Evolutionary conservation across 2,888 invertebrate species (phyloP).

Genomic region (Lithodes maja): DNA sequence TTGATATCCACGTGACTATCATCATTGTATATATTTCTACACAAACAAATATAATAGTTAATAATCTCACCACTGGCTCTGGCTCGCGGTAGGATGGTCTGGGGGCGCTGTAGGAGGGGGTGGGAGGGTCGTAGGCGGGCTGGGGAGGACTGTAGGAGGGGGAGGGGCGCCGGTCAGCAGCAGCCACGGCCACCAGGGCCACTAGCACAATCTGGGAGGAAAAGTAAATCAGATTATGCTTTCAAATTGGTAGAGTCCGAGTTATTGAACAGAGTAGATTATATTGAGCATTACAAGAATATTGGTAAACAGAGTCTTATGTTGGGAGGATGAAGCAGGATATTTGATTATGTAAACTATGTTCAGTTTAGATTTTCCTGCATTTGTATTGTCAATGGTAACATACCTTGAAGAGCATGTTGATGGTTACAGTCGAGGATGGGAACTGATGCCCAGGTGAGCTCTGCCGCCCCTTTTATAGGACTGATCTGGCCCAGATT

Average conservation of each 20-base stretch:
- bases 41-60: no score
- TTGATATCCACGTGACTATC: no score
- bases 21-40: no score
- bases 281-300: no score
- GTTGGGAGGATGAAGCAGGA: no score
- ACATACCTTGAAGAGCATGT: background rate
- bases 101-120: constrained; percentile 45
- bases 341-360: no score
- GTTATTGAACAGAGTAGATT: no score
- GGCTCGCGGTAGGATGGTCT: constrained; percentile 35
- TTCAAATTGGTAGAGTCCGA: background rate
- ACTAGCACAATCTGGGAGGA: constrained; percentile 4
- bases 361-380: no score
- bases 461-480: background rate
- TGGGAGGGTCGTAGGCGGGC: constrained; percentile 38
- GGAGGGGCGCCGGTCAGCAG: constrained; percentile 10
- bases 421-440: background rate
- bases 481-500: background rate
- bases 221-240: background rate
- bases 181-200: constrained; percentile 39
- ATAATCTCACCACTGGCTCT: constrained; percentile 29
- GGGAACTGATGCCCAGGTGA: background rate
- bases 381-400: background rate
- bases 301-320: no score
- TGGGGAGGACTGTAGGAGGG: background rate